Evolutionary conservation across 1,140 invertebrate genomes (phyloP), one percentile per base, ranked within the genome.

Genomic region (Drosophila miranda): DNA sequence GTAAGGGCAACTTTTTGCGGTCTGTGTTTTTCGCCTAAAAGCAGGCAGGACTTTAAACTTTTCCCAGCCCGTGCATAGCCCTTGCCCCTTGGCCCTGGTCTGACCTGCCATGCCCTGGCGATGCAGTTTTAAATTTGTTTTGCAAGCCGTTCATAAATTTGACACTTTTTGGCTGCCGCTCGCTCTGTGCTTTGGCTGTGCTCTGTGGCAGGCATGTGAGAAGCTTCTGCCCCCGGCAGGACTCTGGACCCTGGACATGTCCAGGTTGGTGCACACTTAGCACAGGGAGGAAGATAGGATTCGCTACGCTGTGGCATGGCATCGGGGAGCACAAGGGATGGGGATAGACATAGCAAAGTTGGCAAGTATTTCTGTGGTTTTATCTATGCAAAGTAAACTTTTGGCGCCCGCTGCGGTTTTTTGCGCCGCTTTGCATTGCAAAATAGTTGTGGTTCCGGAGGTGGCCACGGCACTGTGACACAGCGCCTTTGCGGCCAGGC

Each of bases 131-230:
- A 71, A 75, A 87, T 77, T 69, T 69, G 66, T 69, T 78, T 87
- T 75, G 59, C 71, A 84, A 86, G 81, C 69, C 81, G 78, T 87
- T 86, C 81, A 87, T 86, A 86, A 87, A 87, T 86, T 86, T 86
- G 82, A 86, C 81, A 86, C 81, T 87, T 87, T 83, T 81, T 82
- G 78, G 78, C 78, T 78, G 50, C 50, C 38, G 30, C 41, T 52
- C 34, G 34, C 34, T 5, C 9, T 4, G 23, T 26, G 23, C 4
- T 26, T 0, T 4, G 4, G 23, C 23, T 23, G 23, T 19, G 23
- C 4, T 38, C 55, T 52, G 44, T 45, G 63, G 48, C 57, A 16
- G 30, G 64, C 64, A 60, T 53, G 38, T 23, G 49, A 60, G 49
- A 21, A 38, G 34, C 11, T 11, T 23, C 43, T 49, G 51, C 68